phyloP scores from a whole-genome alignment of 2,797 vertebrate genomes.

The Leptodactylus fallax region DNA sequence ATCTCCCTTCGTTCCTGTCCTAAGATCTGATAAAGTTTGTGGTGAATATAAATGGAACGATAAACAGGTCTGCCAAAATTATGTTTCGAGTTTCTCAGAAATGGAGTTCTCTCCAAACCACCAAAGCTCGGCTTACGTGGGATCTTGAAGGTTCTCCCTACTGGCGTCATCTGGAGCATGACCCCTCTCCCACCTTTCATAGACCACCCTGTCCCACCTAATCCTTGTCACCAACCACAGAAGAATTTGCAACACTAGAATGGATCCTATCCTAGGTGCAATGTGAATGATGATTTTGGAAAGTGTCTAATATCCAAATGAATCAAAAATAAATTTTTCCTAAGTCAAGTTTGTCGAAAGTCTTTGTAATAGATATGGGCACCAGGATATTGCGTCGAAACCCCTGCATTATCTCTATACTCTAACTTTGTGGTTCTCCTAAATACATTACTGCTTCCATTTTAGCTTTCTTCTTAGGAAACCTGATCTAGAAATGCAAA shows the following conservation, averaged over 20 bases:
- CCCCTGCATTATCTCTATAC: background rate
- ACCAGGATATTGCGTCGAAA: too few relatives aligned
- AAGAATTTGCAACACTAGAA: background rate
- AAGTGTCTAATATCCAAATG: background rate
- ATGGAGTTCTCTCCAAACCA: background rate
- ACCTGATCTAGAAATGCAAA: background rate
- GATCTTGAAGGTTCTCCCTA: background rate
- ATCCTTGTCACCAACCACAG: background rate
- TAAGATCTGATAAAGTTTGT: background rate
- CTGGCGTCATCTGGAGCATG: background rate
- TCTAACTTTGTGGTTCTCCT: background rate
- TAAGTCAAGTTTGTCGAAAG: background rate
- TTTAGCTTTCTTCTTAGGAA: background rate
- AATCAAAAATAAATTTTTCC: background rate
- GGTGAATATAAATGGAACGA: background rate
- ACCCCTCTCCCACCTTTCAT: background rate
- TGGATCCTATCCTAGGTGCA: too few relatives aligned
- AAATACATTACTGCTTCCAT: conserved; percentile 8
- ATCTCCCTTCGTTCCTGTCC: background rate
- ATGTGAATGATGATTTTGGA: background rate
- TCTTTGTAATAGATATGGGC: background rate
- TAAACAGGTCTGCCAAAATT: background rate
- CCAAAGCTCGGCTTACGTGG: background rate
- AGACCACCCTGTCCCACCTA: background rate
- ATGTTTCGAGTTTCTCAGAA: background rate